These are phyloP conservation scores for Globodera rostochiensis DNA, from an alignment of 1,140 invertebrate species.

Conservation along the genomic window DNA sequence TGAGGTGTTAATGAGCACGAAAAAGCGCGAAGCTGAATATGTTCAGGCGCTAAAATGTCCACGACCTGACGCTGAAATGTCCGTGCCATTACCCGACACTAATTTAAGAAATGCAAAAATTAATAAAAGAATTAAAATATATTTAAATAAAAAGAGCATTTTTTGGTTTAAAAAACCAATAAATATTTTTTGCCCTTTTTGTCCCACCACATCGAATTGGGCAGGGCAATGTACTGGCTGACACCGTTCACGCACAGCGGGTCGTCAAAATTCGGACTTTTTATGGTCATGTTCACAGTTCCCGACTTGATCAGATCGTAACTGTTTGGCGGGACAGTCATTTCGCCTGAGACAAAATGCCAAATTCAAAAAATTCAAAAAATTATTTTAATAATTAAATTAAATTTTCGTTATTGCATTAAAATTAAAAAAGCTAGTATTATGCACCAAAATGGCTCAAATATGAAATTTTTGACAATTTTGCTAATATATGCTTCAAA, in stretches of 20 bases:
- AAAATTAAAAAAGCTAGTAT: background rate
- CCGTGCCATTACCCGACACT: too few relatives aligned
- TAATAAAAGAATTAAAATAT: constrained; percentile 6
- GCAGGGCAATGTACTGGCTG: constrained; percentile 53
- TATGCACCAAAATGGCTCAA: background rate
- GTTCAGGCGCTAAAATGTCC: too few relatives aligned
- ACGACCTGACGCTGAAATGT: too few relatives aligned
- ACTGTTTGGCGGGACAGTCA: constrained; percentile 43
- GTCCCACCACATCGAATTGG: constrained; percentile 47
- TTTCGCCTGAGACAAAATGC: constrained; percentile 33
- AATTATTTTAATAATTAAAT: background rate
- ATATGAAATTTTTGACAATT: background rate
- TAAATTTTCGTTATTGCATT: background rate
- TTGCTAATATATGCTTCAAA: too few relatives aligned
- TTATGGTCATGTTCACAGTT: constrained; percentile 41
- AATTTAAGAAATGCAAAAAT: too few relatives aligned
- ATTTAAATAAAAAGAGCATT: background rate
- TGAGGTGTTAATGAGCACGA: too few relatives aligned
- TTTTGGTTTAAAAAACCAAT: background rate
- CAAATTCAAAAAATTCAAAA: background rate
- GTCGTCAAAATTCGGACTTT: constrained; percentile 46
- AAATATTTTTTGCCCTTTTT: constrained; percentile 7
- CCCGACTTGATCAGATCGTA: constrained; percentile 53
- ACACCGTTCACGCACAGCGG: constrained; percentile 48
- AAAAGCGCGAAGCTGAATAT: too few relatives aligned